Evolutionary conservation across 1,140 invertebrate genomes (phyloP).

Genomic region (Streblospio benedicti): DNA sequence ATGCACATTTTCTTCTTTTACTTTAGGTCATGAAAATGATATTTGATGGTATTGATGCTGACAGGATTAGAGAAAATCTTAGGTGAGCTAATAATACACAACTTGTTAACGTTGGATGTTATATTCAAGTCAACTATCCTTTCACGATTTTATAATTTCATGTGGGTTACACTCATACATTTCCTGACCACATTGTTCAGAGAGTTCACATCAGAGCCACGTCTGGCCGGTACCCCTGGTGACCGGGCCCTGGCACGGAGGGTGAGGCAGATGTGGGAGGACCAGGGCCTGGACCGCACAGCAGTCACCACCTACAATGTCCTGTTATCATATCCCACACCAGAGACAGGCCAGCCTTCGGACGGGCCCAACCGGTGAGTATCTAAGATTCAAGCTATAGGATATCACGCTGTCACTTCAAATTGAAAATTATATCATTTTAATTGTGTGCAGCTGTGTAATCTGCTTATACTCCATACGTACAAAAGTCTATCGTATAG

Average conservation of each 20-base stretch:
- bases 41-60: conserved; percentile 15
- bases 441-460: too few relatives aligned
- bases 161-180: background rate
- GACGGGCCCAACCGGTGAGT: conserved; percentile 28
- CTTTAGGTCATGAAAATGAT: conserved; percentile 16
- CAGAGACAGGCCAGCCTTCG: too few relatives aligned
- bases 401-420: too few relatives aligned
- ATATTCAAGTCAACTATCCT: background rate
- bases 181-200: conserved; percentile 16
- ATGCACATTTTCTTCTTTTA: too few relatives aligned
- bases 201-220: conserved; percentile 29
- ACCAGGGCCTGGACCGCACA: conserved; percentile 29
- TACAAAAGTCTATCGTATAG: too few relatives aligned
- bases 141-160: background rate
- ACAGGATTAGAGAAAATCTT: conserved; percentile 25
- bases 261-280: conserved; percentile 27
- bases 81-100: conserved; percentile 20
- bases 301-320: conserved; percentile 34
- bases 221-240: conserved; percentile 32
- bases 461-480: too few relatives aligned
- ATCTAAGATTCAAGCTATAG: too few relatives aligned
- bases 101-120: background rate
- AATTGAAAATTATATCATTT: too few relatives aligned
- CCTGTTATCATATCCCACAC: conserved; percentile 41
- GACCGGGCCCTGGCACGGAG: conserved; percentile 28